Base-by-base conservation (phyloP, 2,888 invertebrate species). In the Drosophila rellima region DNA sequence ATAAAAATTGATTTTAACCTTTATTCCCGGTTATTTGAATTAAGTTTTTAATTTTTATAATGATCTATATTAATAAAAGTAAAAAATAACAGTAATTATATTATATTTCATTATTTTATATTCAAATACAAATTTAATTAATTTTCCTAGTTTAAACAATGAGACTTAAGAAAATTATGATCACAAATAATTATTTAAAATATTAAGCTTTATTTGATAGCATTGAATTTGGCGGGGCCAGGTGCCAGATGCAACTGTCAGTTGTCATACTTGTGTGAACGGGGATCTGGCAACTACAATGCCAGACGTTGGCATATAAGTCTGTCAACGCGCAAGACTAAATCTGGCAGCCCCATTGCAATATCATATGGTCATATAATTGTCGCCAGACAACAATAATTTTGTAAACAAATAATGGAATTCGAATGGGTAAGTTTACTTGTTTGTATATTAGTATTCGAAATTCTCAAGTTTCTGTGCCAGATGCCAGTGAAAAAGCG, bases 281-380 rank as follows among this genome's bases (percentile, higher is more conserved):
- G 3, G 6, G 17, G 20, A 54, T 64, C 70, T 64, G 77, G 71
- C 64, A 76, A 71, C 71, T 63, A 45, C 40, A 7, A 8, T n/a
- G 62, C 42, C 70, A 70, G 55, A 62, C 17, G 44, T 44, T 50
- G 57, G 15, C 63, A 75, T 55, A 69, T 35, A 33, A 52, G 15
- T 45, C 23, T 64, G 44, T 37, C 42, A 26, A 6, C 5, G 13
- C 2, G 17, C 26, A 31, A 23, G 39, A 39, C n/a, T 18, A 17
- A 26, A 45, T 77, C 77, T 52, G 74, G 74, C 72, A 76, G 56
- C 64, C 10, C 64, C 29, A 11, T n/a, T 15, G 3, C n/a, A 48
- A 26, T 39, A 17, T 29, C 47, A 48, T 20, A 39, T 37, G 51
- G 29, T 20, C 52, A 54, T 37, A 55, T 31, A 35, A 35, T 69